Base-by-base conservation (phyloP, 1,140 invertebrate species). In the Carposina sasakii region DNA sequence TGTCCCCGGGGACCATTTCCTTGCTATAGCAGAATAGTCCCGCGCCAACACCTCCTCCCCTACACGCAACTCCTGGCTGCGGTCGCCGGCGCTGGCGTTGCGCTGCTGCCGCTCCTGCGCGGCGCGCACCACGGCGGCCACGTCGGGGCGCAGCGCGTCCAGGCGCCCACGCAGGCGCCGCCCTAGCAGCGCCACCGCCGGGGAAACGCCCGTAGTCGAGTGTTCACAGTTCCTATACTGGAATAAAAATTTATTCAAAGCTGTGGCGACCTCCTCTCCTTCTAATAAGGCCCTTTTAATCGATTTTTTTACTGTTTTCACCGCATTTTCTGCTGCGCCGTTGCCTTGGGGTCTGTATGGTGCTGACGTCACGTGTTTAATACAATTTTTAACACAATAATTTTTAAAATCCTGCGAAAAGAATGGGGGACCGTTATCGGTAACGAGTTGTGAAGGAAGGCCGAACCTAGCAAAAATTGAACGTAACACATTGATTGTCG, bases 231-330 rank as follows among this genome's bases (percentile, higher is more conserved):
- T 60, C 21, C 53, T 36, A 39, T 56, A 57, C 16, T 48, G 24
- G n/a, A 60, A 52, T 23, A 60, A 52, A 56, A 60, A 56, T 44
- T 31, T 13, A 31, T 41, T 36, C 28, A 68, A 31, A 16, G 44
- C 44, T 3, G 8, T 36, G 19, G 34, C 4, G 33, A 19, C 10
- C 33, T 49, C 30, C 6, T 41, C 33, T 15, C 30, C 16, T 48
- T 55, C 28, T 22, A 28, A 19, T 43, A 42, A 16, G 31, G 33
- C 36, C 52, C 47, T 59, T 28, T 60, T 26, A 26, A 6, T 26
- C 24, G 12, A 26, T 26, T 26, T 5, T 37, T 20, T 37, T 19
- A 19, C 36, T 8, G 20, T 12, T 20, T 39, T 39, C 2, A 39
- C 36, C 4, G 36, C 17, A 39, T 39, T 39, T 22, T 39, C 36